Evolutionary conservation across 2,888 invertebrate genomes (phyloP), one percentile per base, ranked within the genome.

Genomic region (Hemaris fuciformis): DNA sequence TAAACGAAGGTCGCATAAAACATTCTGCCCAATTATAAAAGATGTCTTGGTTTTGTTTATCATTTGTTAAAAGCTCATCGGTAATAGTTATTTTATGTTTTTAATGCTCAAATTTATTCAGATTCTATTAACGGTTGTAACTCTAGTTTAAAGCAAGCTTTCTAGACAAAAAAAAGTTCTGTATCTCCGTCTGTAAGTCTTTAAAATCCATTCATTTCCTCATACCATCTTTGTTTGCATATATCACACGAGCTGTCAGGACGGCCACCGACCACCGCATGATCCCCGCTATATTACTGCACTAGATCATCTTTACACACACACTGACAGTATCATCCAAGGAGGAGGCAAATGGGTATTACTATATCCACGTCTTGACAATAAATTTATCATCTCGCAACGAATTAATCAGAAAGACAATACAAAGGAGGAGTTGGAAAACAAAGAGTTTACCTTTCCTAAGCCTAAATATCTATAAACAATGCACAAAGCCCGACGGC

Each of bases 21-120:
- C 53, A 53, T 53, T 53, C 53, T 53, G 53, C 53, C 31, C 31
- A 53, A 53, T 53, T 53, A 53, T 53, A 53, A 23, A 43, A 48
- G 27, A 53, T 31, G 53, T 10, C 18, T 53, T 3, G 18, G 18
- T 27, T 53, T 53, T 53, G 31, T 53, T 27, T 53, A 27, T 53
- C 31, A 4, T 46, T 46, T 25, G 13, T 46, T 23, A 46, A 13
- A 46, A n/a, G 10, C 18, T 53, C 10, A 20, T 0, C 3, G 34
- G n/a, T n/a, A n/a, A n/a, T n/a, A n/a, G n/a, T n/a, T n/a, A n/a
- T n/a, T n/a, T n/a, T n/a, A n/a, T n/a, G n/a, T n/a, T n/a, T n/a
- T n/a, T n/a, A n/a, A n/a, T n/a, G n/a, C n/a, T n/a, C n/a, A n/a
- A n/a, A n/a, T n/a, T n/a, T n/a, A n/a, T n/a, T n/a, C n/a, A n/a